Evolutionary conservation across 2,888 invertebrate genomes (phyloP).

Genomic region (Harpalus rufipes): DNA sequence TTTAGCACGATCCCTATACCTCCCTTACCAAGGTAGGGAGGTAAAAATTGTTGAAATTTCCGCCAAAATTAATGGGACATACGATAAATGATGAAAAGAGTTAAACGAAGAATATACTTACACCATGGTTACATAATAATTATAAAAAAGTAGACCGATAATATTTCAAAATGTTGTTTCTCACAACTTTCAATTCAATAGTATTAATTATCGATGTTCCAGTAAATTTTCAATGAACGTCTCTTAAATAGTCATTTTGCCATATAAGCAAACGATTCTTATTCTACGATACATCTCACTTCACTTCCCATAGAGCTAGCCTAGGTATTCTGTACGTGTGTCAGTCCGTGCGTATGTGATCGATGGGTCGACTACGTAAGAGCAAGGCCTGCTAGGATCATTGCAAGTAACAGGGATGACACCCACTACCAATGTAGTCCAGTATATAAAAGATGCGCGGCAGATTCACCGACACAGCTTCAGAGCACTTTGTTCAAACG

Average conservation of each 20-base stretch:
- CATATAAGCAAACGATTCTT: constrained; percentile 41
- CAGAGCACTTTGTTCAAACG: constrained; percentile 31
- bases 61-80: no score
- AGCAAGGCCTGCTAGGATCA: constrained; percentile 51
- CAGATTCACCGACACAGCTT: constrained; percentile 43
- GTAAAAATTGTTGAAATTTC: no score
- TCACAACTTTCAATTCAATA: constrained; percentile 49
- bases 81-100: not conserved
- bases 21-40: no score
- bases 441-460: constrained; percentile 59
- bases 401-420: constrained; percentile 64
- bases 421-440: constrained; percentile 62
- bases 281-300: constrained; percentile 29
- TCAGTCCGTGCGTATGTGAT: constrained; percentile 58
- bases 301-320: constrained; percentile 27
- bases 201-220: constrained; percentile 50
- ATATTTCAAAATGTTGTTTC: constrained; percentile 29
- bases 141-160: constrained; percentile 47
- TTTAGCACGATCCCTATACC: no score
- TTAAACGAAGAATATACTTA: not conserved
- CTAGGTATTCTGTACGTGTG: not conserved
- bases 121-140: constrained; percentile 28
- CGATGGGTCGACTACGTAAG: constrained; percentile 50
- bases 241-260: constrained; percentile 28
- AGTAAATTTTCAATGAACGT: constrained; percentile 34